Percentiles rank a stretch among this genome's conserved stretches.
phyloP scores from a whole-genome alignment of 92 coral and sea anemone genomes.

The Zoanthus sociatus region DNA sequence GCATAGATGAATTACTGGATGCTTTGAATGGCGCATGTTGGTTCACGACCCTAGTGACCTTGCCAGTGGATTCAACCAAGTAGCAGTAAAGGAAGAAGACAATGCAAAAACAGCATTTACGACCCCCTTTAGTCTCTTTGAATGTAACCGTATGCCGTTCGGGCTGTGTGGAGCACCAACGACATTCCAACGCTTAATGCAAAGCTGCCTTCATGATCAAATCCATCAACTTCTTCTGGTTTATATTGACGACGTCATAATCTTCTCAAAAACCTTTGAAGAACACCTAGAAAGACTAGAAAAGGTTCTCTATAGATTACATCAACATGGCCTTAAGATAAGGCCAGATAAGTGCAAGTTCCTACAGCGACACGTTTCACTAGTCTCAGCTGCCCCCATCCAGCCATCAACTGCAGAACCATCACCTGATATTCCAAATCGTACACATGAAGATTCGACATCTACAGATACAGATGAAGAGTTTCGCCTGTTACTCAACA shows the following conservation, averaged over 20 bases:
- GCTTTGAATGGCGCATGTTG: conserved; percentile 37
- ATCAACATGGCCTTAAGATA: conserved; percentile 61
- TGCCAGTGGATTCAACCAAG: conserved; percentile 70
- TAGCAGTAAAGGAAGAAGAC: conserved; percentile 66
- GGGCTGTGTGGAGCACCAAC: conserved; percentile 65
- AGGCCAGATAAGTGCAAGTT: conserved; percentile 46
- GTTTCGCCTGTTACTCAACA: conserved; percentile 13
- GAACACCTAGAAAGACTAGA: conserved; percentile 69
- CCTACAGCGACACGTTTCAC: conserved; percentile 52
- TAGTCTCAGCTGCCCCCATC: no score
- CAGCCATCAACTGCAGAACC: not conserved
- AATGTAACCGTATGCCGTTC: conserved; percentile 65
- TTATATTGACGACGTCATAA: conserved; percentile 58
- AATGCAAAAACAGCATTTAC: conserved; percentile 66
- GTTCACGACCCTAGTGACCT: conserved; percentile 55
- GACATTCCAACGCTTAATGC: conserved; percentile 69
- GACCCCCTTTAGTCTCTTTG: conserved; percentile 62
- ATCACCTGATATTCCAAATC: conserved; percentile 10
- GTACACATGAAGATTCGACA: conserved; percentile 39
- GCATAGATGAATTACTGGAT: conserved; percentile 43
- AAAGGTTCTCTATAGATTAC: conserved; percentile 47
- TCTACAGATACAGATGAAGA: conserved; percentile 51
- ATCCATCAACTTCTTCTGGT: conserved; percentile 34
- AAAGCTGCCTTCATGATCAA: conserved; percentile 48
- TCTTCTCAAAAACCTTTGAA: conserved; percentile 54